phyloP scores from a whole-genome alignment of 2,113 vertebrate genomes.

The Ptilonorhynchus violaceus region DNA sequence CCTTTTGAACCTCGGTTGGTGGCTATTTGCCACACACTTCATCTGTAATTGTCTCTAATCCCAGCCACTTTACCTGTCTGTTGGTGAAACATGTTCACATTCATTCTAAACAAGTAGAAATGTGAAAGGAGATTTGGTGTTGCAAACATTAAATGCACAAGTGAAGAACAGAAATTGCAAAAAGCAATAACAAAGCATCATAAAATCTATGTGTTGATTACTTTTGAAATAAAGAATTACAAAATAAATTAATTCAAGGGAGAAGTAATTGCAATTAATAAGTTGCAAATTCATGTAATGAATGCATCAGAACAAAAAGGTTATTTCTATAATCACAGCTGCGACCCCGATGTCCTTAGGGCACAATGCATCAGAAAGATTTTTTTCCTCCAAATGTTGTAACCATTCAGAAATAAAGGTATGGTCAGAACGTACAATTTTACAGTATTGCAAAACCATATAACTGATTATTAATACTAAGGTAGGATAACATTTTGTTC shows the following conservation, averaged over 20 bases:
- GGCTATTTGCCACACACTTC: background rate
- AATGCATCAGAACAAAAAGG: constrained; percentile 23
- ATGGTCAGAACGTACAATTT: background rate
- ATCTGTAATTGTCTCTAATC: constrained; percentile 18
- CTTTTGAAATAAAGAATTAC: constrained; percentile 49
- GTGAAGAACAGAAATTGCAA: background rate
- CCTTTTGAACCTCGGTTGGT: background rate
- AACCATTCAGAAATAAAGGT: constrained; percentile 5
- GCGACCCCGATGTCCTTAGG: constrained; percentile 13
- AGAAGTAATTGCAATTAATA: constrained; percentile 49
- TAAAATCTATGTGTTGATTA: background rate
- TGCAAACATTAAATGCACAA: background rate
- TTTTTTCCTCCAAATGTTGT: background rate
- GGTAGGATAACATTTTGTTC: background rate
- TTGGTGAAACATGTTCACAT: background rate
- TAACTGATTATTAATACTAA: background rate
- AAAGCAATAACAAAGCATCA: background rate
- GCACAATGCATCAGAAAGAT: background rate
- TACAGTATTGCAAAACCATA: background rate
- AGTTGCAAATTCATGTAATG: constrained; percentile 5
- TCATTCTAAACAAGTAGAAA: background rate
- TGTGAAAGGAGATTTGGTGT: background rate
- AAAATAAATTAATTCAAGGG: constrained; percentile 62
- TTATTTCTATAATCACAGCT: constrained; percentile 16
- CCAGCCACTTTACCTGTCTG: background rate